Conservation (phyloP, 1,140 invertebrate genomes). For the Diachasma alloeum region DNA sequence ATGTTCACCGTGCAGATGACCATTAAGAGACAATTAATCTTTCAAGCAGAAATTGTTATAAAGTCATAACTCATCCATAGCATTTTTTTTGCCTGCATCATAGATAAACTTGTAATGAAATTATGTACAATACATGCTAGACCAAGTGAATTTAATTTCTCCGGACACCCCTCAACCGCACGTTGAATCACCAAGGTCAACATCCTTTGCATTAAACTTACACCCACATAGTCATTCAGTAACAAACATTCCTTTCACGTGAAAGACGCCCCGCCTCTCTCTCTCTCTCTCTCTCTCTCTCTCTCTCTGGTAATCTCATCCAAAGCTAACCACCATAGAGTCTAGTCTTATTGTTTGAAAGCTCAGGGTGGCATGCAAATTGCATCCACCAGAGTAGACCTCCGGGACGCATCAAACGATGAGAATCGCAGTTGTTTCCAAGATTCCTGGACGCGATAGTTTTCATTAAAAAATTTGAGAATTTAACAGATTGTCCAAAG, state of each 20-base stretch:
- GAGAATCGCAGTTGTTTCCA: neutral
- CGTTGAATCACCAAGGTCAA: constrained; percentile 25
- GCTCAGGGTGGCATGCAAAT: neutral
- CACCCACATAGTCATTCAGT: neutral
- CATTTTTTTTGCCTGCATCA: too few relatives aligned
- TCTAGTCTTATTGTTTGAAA: neutral
- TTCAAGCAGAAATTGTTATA: too few relatives aligned
- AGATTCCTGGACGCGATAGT: neutral
- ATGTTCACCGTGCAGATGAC: neutral
- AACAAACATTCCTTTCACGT: neutral
- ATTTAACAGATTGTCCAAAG: neutral
- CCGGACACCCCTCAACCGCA: neutral
- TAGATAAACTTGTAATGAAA: too few relatives aligned
- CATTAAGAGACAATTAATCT: neutral
- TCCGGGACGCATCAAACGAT: neutral
- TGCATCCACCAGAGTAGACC: neutral
- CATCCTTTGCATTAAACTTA: neutral
- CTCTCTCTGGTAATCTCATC: neutral
- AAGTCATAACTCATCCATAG: too few relatives aligned
- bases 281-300: too few relatives aligned
- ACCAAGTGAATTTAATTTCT: constrained; percentile 21
- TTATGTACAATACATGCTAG: neutral
- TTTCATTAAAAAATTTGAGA: neutral
- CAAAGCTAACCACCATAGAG: neutral
- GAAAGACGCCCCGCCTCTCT: neutral